Base-by-base conservation (phyloP, 2,888 invertebrate genomes). In the Ophion ventricosus region DNA sequence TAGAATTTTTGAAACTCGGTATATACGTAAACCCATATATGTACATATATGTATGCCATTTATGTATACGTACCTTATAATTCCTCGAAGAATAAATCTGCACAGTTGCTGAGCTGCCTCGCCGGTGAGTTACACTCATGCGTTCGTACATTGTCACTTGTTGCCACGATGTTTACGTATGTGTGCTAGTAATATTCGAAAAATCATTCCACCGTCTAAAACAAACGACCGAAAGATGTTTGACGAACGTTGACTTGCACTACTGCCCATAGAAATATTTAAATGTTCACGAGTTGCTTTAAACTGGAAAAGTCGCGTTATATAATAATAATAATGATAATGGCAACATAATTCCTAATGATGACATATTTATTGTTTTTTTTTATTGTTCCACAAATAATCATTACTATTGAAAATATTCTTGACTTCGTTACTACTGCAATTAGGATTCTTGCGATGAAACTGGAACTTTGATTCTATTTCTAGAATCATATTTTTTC, bases 51-150 rank as follows among this genome's bases (percentile, higher is more conserved):
- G 57, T n/a, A 57, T 49, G 57, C 11, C 26, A 40, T 43, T 26
- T 61, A 57, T 29, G 57, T n/a, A 11, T 43, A 69, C n/a, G 26
- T 11, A 26, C 11, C 8, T 35, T 74, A n/a, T 63, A 20, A 49
- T 74, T 40, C n/a, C 43, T 73, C 17, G 40, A 49, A 72, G 59
- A 70, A 20, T 66, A 75, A 69, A 72, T 70, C 80, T 72, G 66
- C 75, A 70, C 79, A 75, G 79, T 76, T 59, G 57, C 83, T 64
- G 66, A 75, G 43, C 64, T 83, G 83, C 70, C 79, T 59, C 43
- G 54, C 43, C 56, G 83, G 83, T 83, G 83, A 83, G 83, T 81
- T 63, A 75, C 64, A 59, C 57, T 78, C 78, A 17, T 70, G 80
- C 66, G 59, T 72, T 23, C 29, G 29, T 67, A 70, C 79, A 35